These are phyloP conservation scores for Proteles cristata DNA, from an alignment of 2,113 vertebrate genomes.

Conservation along the genomic window DNA sequence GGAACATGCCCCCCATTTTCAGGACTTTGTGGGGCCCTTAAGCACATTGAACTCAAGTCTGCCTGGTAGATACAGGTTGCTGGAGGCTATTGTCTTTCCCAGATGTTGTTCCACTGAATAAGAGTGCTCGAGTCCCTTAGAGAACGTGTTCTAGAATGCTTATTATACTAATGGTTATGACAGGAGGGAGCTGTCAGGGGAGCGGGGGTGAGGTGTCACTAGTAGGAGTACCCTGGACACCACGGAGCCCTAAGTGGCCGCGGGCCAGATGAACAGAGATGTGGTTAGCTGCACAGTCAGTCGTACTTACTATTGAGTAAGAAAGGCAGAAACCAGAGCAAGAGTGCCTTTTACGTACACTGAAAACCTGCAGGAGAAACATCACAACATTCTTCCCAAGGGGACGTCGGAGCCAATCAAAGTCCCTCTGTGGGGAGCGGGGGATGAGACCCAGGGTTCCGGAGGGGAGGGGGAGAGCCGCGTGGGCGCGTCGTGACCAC, in stretches of 20 bases:
- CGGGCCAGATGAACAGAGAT: background rate
- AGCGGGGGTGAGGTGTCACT: background rate
- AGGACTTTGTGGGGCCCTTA: background rate
- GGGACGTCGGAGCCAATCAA: background rate
- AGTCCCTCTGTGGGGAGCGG: background rate
- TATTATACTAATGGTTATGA: background rate
- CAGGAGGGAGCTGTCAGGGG: background rate
- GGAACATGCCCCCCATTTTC: background rate
- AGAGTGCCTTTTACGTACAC: background rate
- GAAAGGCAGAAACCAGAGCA: background rate
- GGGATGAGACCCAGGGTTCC: background rate
- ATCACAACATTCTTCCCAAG: background rate
- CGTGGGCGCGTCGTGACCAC: background rate
- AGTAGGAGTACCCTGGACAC: background rate
- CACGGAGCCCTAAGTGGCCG: background rate
- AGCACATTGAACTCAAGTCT: background rate
- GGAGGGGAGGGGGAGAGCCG: background rate
- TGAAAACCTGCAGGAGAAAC: background rate
- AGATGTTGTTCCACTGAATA: background rate
- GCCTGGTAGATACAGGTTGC: background rate
- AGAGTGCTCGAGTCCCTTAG: background rate
- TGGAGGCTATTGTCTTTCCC: background rate
- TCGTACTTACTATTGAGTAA: background rate
- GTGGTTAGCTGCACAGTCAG: background rate
- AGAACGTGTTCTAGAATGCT: background rate